These are phyloP conservation scores for Temnothorax rugatulus DNA, from an alignment of 2,888 invertebrate genomes.

Conservation along the genomic window DNA sequence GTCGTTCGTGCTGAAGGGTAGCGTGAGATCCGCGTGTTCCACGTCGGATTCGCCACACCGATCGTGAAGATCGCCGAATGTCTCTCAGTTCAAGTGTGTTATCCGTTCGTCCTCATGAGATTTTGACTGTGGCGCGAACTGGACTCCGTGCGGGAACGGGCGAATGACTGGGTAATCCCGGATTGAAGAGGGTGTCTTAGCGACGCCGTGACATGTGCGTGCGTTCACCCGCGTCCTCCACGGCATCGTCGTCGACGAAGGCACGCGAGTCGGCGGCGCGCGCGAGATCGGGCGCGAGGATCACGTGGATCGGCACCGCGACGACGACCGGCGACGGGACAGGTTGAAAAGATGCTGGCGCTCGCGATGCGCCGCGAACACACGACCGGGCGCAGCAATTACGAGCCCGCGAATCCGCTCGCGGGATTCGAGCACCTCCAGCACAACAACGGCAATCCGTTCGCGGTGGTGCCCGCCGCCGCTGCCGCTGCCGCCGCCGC, in stretches of 20 bases:
- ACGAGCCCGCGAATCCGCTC: slow-evolving; percentile 83
- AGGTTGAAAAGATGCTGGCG: slow-evolving; percentile 85
- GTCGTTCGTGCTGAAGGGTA: background rate
- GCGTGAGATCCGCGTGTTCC: background rate
- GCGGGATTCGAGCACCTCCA: slow-evolving; percentile 85
- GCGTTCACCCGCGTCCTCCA: slow-evolving; percentile 54
- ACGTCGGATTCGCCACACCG: slow-evolving; percentile 23
- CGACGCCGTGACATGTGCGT: slow-evolving; percentile 75
- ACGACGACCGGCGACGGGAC: slow-evolving; percentile 79
- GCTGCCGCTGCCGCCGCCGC: slow-evolving; percentile 35
- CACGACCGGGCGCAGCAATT: slow-evolving; percentile 85
- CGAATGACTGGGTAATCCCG: slow-evolving; percentile 5
- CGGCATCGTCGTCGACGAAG: slow-evolving; percentile 50
- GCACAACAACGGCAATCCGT: slow-evolving; percentile 79
- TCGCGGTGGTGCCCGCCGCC: slow-evolving; percentile 76
- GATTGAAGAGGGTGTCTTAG: slow-evolving; percentile 41
- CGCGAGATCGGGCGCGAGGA: slow-evolving; percentile 57
- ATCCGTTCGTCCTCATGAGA: background rate
- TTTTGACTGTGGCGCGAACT: background rate
- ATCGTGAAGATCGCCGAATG: background rate
- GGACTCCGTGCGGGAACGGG: background rate
- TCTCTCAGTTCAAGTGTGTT: slow-evolving; percentile 7
- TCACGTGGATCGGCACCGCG: slow-evolving; percentile 75
- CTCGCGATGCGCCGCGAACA: slow-evolving; percentile 86
- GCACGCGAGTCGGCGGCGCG: slow-evolving; percentile 59